Percentiles rank a stretch among this genome's conserved stretches.
phyloP scores from a whole-genome alignment of 2,888 invertebrate species.

The Malthinus seriepunctatus region DNA sequence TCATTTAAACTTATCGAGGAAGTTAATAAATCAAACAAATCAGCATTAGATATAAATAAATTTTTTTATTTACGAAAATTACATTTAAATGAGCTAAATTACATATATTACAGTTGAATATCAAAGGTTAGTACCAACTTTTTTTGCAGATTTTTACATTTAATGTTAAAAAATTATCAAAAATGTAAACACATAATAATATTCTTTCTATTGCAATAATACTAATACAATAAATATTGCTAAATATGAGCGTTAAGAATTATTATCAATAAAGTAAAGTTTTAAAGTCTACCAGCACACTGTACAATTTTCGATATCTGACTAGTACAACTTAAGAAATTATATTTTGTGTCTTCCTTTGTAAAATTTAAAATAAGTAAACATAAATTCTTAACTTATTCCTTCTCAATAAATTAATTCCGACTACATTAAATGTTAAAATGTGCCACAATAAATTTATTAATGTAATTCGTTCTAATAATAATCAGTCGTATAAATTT shows the following conservation, averaged over 20 bases:
- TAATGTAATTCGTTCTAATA: neutral
- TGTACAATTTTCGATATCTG: neutral
- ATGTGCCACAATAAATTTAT: neutral
- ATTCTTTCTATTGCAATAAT: neutral
- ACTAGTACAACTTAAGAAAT: no score
- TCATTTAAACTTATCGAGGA: no score
- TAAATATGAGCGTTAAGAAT: neutral
- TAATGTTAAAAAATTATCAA: conserved; percentile 1
- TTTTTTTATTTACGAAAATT: conserved; percentile 30
- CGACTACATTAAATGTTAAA: neutral
- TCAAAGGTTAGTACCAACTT: conserved; percentile 3
- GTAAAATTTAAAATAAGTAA: no score
- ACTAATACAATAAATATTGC: neutral
- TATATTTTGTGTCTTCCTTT: no score
- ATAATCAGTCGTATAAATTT: conserved; percentile 4
- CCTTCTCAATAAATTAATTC: no score
- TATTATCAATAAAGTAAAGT: neutral
- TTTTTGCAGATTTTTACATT: conserved; percentile 3
- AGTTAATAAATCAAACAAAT: no score
- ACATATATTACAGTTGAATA: conserved; percentile 14
- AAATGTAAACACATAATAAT: neutral
- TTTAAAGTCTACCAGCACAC: neutral
- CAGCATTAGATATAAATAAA: no score
- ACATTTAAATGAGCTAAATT: conserved; percentile 23
- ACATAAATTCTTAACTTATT: no score